Evolutionary conservation across 1,140 invertebrate species (phyloP).

Genomic region (Pinna nobilis): DNA sequence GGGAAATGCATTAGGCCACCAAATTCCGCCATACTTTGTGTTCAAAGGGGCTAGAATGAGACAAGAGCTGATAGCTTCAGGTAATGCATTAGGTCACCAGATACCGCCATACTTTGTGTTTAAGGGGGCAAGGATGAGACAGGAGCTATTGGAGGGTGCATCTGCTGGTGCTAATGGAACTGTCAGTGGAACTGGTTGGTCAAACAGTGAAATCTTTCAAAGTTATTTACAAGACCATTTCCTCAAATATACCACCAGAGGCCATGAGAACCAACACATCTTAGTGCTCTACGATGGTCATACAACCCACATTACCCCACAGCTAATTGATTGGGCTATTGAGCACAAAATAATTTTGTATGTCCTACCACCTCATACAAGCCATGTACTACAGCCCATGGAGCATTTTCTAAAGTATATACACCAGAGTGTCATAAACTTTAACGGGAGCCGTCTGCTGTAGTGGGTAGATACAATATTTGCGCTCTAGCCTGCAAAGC

Average conservation of each 20-base stretch:
- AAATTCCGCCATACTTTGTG: conserved; percentile 9
- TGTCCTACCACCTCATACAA: conserved; percentile 57
- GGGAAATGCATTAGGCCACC: conserved; percentile 15
- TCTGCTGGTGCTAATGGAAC: conserved; percentile 69
- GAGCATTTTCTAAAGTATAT: too few relatives aligned
- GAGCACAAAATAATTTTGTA: conserved; percentile 50
- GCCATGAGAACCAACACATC: conserved; percentile 56
- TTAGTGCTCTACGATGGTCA: conserved; percentile 75
- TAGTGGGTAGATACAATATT: neutral
- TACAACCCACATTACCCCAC: conserved; percentile 40
- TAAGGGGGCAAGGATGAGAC: conserved; percentile 41
- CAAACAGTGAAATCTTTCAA: conserved; percentile 73
- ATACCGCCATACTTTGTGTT: conserved; percentile 61
- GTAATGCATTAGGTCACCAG: conserved; percentile 54
- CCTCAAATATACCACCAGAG: conserved; percentile 43
- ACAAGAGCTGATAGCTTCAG: conserved; percentile 16
- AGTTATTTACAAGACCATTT: conserved; percentile 75
- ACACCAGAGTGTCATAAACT: conserved; percentile 4
- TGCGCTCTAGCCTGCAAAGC: too few relatives aligned
- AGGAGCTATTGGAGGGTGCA: conserved; percentile 71
- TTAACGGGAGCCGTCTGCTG: neutral
- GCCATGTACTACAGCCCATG: conserved; percentile 41
- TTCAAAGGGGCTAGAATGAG: conserved; percentile 15
- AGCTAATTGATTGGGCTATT: conserved; percentile 41
- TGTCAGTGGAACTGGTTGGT: conserved; percentile 74